Percentiles rank a stretch among this genome's conserved stretches.
Evolutionary conservation across 2,888 invertebrate genomes (phyloP).

Genomic region (Hirtodrosophila histrioides): DNA sequence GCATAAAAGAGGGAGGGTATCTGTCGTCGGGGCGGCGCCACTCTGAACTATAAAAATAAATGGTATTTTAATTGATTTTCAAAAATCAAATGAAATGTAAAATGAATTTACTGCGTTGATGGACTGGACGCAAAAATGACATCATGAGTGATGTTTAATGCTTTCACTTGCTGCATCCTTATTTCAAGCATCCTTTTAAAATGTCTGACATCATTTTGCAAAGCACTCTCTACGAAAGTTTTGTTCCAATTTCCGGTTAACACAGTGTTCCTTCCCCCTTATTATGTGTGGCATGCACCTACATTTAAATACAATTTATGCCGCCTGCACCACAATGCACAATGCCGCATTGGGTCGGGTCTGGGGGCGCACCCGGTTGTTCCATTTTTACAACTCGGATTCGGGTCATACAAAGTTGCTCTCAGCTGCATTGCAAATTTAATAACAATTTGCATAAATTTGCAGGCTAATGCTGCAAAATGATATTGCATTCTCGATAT

Average conservation of each 20-base stretch:
- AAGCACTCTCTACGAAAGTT: conserved; percentile 15
- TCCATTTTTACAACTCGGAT: conserved; percentile 45
- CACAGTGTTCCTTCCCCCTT: conserved; percentile 4
- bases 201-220: conserved; percentile 56
- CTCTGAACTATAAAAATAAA: conserved; percentile 38
- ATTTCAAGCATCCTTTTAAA: conserved; percentile 33
- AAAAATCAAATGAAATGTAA: conserved; percentile 55
- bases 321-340: not conserved
- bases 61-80: conserved; percentile 67
- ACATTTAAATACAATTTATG: conserved; percentile 55
- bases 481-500: conserved; percentile 14
- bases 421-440: conserved; percentile 39
- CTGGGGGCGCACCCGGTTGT: conserved; percentile 35
- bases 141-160: conserved; percentile 43
- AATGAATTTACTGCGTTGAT: conserved; percentile 47
- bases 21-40: conserved; percentile 32
- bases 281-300: conserved; percentile 25
- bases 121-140: conserved; percentile 44
- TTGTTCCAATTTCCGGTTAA: conserved; percentile 34
- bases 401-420: conserved; percentile 56
- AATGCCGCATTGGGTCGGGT: not conserved
- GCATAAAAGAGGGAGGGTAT: not conserved
- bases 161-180: conserved; percentile 7
- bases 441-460: conserved; percentile 73
- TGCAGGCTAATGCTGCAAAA: conserved; percentile 30